Base-by-base conservation (phyloP, 2,888 invertebrate genomes). In the Andrena camellia region DNA sequence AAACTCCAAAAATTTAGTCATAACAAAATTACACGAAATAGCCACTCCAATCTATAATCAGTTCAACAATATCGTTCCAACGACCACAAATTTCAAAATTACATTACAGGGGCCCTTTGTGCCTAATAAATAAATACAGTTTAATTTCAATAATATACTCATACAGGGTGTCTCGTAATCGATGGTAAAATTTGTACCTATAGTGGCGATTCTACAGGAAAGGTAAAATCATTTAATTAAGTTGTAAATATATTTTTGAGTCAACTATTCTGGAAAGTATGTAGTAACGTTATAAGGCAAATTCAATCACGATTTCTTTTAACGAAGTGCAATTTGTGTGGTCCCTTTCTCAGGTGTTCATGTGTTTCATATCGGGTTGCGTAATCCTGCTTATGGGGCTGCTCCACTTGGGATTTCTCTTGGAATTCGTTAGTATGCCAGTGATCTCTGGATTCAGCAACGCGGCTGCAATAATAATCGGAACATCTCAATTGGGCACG, bases 381-480 rank as follows among this genome's bases (percentile, higher is more conserved):
- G 90, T 95, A 31, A 95, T 95, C 67, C 91, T 95, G 1, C 31
- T 93, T 0, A 94, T 95, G 90, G 95, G 95, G 26, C 50, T 95
- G n/a, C 91, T 95, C 13, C 94, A 95, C 81, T 91, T 95, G 74
- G 95, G 95, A 52, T 95, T 95, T 87, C 92, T 95, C 13, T 94
- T 96, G 2, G 95, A 95, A 86, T 96, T 96, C 86, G 95, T 96
- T 77, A 95, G 95, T 26, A 92, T 95, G 92, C 95, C 96, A 0
- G 96, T 96, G 35, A 95, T 95, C 2, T 94, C 94, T 50, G 95
- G 95, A 8, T 96, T 96, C 84, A 95, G 95, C 10, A 95, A 95
- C 20, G 95, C 96, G 0, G 95, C 96, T 2, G 95, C 95, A 4
- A 91, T 95, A 33, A 95, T 95, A 64, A 96, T 96, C 74, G 95